phyloP scores from a whole-genome alignment of 2,888 invertebrate species.

The Strigamia transsilvanica region DNA sequence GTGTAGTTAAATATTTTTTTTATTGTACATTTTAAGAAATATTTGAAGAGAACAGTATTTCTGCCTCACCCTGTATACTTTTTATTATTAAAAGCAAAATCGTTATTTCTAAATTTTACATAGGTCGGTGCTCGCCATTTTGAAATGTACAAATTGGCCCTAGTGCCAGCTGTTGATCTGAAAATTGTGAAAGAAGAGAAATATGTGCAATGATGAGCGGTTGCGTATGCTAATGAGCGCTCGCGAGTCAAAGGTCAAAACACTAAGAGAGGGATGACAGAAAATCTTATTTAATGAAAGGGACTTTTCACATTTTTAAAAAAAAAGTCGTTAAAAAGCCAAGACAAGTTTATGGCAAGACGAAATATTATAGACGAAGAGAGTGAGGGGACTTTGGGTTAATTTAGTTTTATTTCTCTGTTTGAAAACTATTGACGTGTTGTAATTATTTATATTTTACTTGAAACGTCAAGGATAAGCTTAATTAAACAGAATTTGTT shows the following conservation, averaged over 20 bases:
- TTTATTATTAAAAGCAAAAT: not conserved
- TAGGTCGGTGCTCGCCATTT: constrained; percentile 11
- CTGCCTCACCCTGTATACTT: too few species aligned
- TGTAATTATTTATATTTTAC: not conserved
- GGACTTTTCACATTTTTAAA: not conserved
- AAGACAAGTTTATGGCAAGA: not conserved
- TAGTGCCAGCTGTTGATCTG: constrained; percentile 17
- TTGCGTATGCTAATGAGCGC: not conserved
- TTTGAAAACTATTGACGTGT: not conserved
- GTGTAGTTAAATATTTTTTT: too few species aligned
- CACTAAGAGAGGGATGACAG: constrained; percentile 7
- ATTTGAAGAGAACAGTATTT: too few species aligned
- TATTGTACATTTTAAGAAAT: too few species aligned
- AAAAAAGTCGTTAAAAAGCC: not conserved
- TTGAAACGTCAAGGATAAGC: too few species aligned
- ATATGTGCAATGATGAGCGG: not conserved
- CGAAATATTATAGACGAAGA: too few species aligned
- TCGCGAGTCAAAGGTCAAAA: not conserved
- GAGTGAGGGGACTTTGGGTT: too few species aligned
- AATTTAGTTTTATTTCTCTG: too few species aligned
- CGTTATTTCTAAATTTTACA: not conserved
- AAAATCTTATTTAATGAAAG: not conserved
- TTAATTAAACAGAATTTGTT: not conserved
- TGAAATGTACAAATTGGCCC: constrained; percentile 2
- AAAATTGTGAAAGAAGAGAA: not conserved